A percentile compares a stretch with the other conserved stretches of the same genome.
These are phyloP conservation scores for Belgica antarctica DNA, from an alignment of 2,888 invertebrate genomes.

Conservation along the genomic window DNA sequence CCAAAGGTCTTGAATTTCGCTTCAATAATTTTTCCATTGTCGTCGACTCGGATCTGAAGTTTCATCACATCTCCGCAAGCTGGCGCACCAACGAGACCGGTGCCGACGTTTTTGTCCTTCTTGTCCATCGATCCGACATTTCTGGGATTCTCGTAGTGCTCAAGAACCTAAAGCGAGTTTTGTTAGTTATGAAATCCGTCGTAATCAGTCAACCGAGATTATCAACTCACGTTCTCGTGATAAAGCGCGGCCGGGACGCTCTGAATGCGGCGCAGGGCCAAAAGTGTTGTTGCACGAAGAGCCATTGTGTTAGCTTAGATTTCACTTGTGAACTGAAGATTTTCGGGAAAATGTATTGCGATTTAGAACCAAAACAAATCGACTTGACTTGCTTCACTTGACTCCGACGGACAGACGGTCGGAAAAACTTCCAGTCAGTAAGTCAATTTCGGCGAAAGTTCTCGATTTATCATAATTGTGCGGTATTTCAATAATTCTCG, in stretches of 20 bases:
- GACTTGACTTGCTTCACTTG: too few species aligned
- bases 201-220: slow-evolving; percentile 30
- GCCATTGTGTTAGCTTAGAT: slow-evolving; percentile 52
- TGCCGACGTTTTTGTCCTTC: slow-evolving; percentile 88
- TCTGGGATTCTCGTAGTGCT: slow-evolving; percentile 98
- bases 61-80: slow-evolving; percentile 99
- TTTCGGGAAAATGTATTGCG: neutral
- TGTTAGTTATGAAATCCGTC: slow-evolving; percentile 36
- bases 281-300: slow-evolving; percentile 50
- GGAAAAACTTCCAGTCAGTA: too few species aligned
- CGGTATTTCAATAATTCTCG: too few species aligned
- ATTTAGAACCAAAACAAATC: slow-evolving; percentile 12
- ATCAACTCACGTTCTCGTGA: slow-evolving; percentile 71
- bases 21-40: slow-evolving; percentile 93
- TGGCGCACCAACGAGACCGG: slow-evolving; percentile 97
- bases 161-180: slow-evolving; percentile 73
- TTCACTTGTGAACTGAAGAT: neutral
- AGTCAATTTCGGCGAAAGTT: too few species aligned
- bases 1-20: slow-evolving; percentile 99
- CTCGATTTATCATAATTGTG: too few species aligned
- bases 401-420: too few species aligned
- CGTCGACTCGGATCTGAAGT: slow-evolving; percentile 92
- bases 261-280: slow-evolving; percentile 51
- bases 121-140: slow-evolving; percentile 98
- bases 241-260: slow-evolving; percentile 63